Percentiles rank a stretch among this genome's conserved stretches.
Conservation (phyloP, 1,140 invertebrate genomes). For the Bombus pascuorum region DNA sequence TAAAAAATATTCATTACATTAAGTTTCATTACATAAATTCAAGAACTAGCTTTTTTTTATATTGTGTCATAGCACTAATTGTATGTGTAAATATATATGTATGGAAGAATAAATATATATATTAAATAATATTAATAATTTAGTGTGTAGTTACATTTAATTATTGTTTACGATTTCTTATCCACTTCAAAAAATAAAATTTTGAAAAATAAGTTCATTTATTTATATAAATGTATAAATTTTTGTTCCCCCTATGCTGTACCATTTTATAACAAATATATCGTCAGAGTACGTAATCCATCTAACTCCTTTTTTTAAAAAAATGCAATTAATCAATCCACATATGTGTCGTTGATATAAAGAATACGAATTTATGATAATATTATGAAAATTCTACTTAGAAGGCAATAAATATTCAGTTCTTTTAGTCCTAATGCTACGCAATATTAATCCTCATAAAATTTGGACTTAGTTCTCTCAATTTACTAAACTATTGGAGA, state of each 20-base stretch:
- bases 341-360: too few relatives aligned
- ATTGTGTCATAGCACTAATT: not conserved
- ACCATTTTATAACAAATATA: not conserved
- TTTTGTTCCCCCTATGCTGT: not conserved
- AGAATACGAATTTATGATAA: too few relatives aligned
- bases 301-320: too few relatives aligned
- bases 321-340: too few relatives aligned
- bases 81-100: not conserved
- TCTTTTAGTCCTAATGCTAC: too few relatives aligned
- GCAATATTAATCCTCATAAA: too few relatives aligned
- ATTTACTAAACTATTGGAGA: too few relatives aligned
- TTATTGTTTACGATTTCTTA: not conserved
- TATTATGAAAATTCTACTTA: too few relatives aligned
- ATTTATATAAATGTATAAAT: slow-evolving; percentile 11
- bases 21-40: not conserved
- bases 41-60: not conserved
- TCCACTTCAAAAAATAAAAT: slow-evolving; percentile 1
- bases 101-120: not conserved
- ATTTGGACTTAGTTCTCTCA: too few relatives aligned
- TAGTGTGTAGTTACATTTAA: not conserved
- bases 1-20: not conserved
- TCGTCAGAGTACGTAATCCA: too few relatives aligned
- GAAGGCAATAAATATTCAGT: too few relatives aligned
- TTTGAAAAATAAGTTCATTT: not conserved
- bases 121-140: slow-evolving; percentile 5